Conservation (phyloP, 2,888 invertebrate species). For the Sphinx pinastri region DNA sequence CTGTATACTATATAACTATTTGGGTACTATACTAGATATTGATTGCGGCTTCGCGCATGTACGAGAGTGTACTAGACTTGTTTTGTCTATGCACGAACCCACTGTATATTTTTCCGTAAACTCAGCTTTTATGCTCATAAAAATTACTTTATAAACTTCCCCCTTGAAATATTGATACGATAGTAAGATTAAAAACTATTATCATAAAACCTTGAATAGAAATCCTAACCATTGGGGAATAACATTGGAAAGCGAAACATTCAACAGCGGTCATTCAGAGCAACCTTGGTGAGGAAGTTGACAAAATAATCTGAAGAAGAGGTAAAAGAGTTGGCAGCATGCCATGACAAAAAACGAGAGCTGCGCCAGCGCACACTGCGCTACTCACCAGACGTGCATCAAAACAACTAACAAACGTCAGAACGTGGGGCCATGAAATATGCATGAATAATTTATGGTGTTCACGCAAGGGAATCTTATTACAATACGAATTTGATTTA, state of each 20-base stretch:
- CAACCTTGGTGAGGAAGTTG: constrained; percentile 71
- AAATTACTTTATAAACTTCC: no score
- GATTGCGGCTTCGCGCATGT: no score
- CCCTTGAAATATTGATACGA: no score
- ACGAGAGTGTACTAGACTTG: no score
- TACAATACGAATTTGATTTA: constrained; percentile 8
- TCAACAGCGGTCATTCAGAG: constrained; percentile 55
- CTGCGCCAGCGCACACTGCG: constrained; percentile 26
- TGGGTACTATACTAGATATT: no score
- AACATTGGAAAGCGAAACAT: constrained; percentile 54
- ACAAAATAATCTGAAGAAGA: constrained; percentile 66
- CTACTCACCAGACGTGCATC: constrained; percentile 33
- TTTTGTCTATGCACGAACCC: no score
- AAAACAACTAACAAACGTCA: constrained; percentile 35
- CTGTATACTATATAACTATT: no score
- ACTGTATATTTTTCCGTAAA: no score
- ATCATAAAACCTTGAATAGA: background rate
- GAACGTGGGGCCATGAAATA: constrained; percentile 27
- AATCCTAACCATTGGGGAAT: constrained; percentile 51
- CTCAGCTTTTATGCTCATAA: no score
- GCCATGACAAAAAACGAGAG: constrained; percentile 52
- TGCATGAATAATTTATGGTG: constrained; percentile 33
- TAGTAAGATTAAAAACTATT: no score
- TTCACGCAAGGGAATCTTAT: constrained; percentile 17
- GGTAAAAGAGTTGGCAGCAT: constrained; percentile 65